These are phyloP conservation scores for Dunckerocampus dactyliophorus DNA, from an alignment of 2,113 vertebrate genomes.

Conservation along the genomic window DNA sequence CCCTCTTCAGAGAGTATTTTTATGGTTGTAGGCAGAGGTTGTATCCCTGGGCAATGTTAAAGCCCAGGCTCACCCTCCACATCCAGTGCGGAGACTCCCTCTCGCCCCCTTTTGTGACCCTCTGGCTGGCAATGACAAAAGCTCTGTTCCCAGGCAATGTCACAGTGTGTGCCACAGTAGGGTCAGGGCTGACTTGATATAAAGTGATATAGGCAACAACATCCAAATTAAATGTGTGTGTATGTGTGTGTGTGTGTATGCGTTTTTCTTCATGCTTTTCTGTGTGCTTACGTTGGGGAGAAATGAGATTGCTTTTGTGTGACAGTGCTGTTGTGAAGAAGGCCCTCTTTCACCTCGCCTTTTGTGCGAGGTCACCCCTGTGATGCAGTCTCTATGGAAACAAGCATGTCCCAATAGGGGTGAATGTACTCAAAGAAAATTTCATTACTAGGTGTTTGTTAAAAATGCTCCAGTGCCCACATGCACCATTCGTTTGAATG, in stretches of 20 bases:
- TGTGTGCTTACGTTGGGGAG: slow-evolving; percentile 70
- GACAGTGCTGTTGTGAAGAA: slow-evolving; percentile 73
- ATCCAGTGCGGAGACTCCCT: slow-evolving; percentile 54
- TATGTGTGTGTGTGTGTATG: slow-evolving; percentile 35
- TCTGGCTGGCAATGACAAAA: slow-evolving; percentile 58
- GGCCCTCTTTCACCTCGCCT: slow-evolving; percentile 73
- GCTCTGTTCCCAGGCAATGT: slow-evolving; percentile 62
- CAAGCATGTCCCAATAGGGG: slow-evolving; percentile 77
- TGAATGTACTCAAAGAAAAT: slow-evolving; percentile 76
- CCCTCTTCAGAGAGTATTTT: slow-evolving; percentile 45
- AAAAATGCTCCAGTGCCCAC: slow-evolving; percentile 73
- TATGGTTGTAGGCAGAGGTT: slow-evolving; percentile 54
- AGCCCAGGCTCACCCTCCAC: slow-evolving; percentile 57
- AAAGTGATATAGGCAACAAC: slow-evolving; percentile 72
- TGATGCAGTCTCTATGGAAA: slow-evolving; percentile 78
- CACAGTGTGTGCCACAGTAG: slow-evolving; percentile 51
- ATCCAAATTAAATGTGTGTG: slow-evolving; percentile 75
- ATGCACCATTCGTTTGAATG: slow-evolving; percentile 65
- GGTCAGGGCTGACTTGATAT: slow-evolving; percentile 74
- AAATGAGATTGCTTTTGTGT: slow-evolving; percentile 77
- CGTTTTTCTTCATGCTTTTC: slow-evolving; percentile 59
- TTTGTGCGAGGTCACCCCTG: slow-evolving; percentile 78
- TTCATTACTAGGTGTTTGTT: slow-evolving; percentile 80
- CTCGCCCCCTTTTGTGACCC: slow-evolving; percentile 57
- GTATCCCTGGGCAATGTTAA: slow-evolving; percentile 65